These are phyloP conservation scores for Neuroterus valhalla DNA, from an alignment of 1,140 invertebrate species.

Conservation along the genomic window DNA sequence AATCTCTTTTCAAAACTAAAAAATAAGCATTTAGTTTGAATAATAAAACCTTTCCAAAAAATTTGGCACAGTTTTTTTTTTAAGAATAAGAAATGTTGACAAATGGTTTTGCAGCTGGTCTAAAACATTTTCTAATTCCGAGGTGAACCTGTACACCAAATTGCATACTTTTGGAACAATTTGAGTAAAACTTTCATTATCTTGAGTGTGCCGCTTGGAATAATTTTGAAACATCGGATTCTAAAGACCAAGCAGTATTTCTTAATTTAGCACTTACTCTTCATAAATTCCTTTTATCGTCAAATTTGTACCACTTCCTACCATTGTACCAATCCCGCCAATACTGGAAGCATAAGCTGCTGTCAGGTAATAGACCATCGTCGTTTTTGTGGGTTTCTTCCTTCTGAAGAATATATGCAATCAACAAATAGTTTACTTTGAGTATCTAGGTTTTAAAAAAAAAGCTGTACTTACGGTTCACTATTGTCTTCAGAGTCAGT, in stretches of 20 bases:
- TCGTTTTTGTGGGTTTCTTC: slow-evolving; percentile 69
- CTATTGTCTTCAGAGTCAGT: slow-evolving; percentile 44
- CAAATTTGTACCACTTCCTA: slow-evolving; percentile 83
- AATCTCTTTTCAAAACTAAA: too few species aligned
- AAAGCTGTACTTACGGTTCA: slow-evolving; percentile 56
- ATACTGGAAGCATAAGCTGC: slow-evolving; percentile 80
- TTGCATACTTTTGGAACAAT: too few species aligned
- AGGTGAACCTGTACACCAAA: too few species aligned
- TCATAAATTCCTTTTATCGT: slow-evolving; percentile 79
- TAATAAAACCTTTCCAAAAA: too few species aligned
- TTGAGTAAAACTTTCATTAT: too few species aligned
- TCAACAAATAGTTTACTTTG: not conserved
- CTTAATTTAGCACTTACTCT: slow-evolving; percentile 69
- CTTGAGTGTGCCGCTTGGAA: too few species aligned
- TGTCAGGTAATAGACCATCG: slow-evolving; percentile 76
- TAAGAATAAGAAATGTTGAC: too few species aligned
- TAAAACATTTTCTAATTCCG: too few species aligned
- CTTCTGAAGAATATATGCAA: slow-evolving; percentile 45
- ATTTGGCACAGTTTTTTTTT: too few species aligned
- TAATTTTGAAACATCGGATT: not conserved
- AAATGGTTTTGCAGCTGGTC: too few species aligned
- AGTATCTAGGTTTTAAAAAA: not conserved
- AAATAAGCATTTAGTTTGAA: too few species aligned
- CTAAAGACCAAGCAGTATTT: not conserved
- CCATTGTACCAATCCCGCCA: slow-evolving; percentile 84